Base-by-base conservation (phyloP, 2,888 invertebrate genomes). In the Caenorhabditis zanzibari region DNA sequence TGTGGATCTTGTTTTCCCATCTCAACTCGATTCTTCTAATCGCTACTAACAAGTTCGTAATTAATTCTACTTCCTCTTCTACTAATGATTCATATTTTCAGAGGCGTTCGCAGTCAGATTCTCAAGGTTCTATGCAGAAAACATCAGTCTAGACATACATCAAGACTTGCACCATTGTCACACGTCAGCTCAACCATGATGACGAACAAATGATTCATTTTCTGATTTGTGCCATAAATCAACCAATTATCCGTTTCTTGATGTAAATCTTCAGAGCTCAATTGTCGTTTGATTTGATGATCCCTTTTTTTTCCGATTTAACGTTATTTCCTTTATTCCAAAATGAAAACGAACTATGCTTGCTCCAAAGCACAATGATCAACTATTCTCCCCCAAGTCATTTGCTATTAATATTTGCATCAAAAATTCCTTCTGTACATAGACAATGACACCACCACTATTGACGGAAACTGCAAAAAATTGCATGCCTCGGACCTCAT, bases 1-100 rank as follows among this genome's bases (percentile, higher is more conserved):
- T 59, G n/a, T 83, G 83, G 83, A 83, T 83, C 22, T 32, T 74
- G 44, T 83, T 79, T 64, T 69, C 79, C 9, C 64, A 79, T 58
- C 54, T 83, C 24, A 83, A 79, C 35, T 71, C 79, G 0, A 12
- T 81, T 44, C 71, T 81, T 7, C 64, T 75, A 9, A 69, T 81
- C 32, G 35, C 56, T 0, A 64, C 69, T 5, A 81, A 81, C 56
- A 74, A 47, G 81, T 74, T n/a, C 4, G 28, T n/a, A 19, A 14
- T 24, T 54, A n/a, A 22, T 24, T 24, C 10, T 22, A 52, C 12
- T 38, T 16, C 16, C 24, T 44, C 24, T 6, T 63, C 5, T n/a
- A 14, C 1, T 10, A 52, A 49, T 24, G n/a, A 16, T 72, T 9
- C 10, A 10, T 22, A 6, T 2, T 68, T 77, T 22, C 77, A 79